Conservation (phyloP, 2,888 invertebrate species). For the Eucera pruinosa region DNA sequence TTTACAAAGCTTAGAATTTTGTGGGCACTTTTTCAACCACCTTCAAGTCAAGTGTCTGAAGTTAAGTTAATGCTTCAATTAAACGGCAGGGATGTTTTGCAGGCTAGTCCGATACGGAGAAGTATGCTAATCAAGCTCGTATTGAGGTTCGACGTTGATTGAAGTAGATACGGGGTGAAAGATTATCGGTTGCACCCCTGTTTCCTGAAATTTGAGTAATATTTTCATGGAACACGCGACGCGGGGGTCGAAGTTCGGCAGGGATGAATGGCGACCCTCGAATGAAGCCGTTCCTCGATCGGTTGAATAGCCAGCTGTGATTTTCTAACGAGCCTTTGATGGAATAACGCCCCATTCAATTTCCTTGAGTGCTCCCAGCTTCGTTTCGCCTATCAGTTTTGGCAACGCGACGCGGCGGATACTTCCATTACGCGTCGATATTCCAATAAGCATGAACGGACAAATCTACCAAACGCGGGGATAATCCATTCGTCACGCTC, state of each 20-base stretch:
- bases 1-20: too few species aligned
- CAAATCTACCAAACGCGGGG: conserved; percentile 24
- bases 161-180: not conserved
- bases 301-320: conserved; percentile 48
- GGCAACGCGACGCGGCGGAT: conserved; percentile 15
- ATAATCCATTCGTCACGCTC: conserved; percentile 18
- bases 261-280: conserved; percentile 53
- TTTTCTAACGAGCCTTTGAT: conserved; percentile 66
- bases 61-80: too few species aligned
- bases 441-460: conserved; percentile 41
- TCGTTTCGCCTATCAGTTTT: conserved; percentile 36
- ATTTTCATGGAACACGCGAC: conserved; percentile 43
- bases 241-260: conserved; percentile 45
- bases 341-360: conserved; percentile 61
- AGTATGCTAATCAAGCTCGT: not conserved
- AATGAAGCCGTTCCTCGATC: conserved; percentile 62
- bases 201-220: conserved; percentile 53
- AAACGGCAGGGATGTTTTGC: too few species aligned
- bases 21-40: too few species aligned
- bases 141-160: not conserved
- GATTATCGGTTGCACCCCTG: conserved; percentile 2
- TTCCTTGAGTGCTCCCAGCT: conserved; percentile 60
- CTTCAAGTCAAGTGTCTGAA: too few species aligned
- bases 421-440: conserved; percentile 42
- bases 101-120: too few species aligned